Percentiles rank a stretch among this genome's conserved stretches.
These are phyloP conservation scores for Lasiommata megera DNA, from an alignment of 2,888 invertebrate genomes.

Conservation along the genomic window DNA sequence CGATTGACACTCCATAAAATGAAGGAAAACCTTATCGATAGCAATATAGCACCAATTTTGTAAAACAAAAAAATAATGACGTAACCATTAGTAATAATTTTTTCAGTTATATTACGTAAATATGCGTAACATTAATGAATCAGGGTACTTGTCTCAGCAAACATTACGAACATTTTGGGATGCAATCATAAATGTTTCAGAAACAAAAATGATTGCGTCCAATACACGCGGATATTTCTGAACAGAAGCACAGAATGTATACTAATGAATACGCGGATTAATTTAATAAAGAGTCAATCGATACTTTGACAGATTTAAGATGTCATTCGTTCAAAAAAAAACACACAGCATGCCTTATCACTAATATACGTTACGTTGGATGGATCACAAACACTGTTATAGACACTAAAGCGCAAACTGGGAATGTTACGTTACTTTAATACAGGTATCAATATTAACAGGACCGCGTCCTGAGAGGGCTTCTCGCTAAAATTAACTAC, in stretches of 20 bases:
- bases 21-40: slow-evolving; percentile 28
- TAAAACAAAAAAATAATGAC: slow-evolving; percentile 20
- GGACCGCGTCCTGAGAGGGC: slow-evolving; percentile 49
- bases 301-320: slow-evolving; percentile 39
- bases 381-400: slow-evolving; percentile 79
- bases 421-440: slow-evolving; percentile 75
- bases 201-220: no score
- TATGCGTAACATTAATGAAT: no score
- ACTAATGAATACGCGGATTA: neutral
- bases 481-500: slow-evolving; percentile 53
- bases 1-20: slow-evolving; percentile 51
- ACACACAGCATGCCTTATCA: slow-evolving; percentile 76
- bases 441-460: slow-evolving; percentile 77
- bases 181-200: no score
- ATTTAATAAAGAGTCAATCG: slow-evolving; percentile 58
- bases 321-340: slow-evolving; percentile 47
- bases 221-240: no score
- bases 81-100: neutral
- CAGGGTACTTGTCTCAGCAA: no score
- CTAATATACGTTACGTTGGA: slow-evolving; percentile 69
- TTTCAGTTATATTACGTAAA: no score
- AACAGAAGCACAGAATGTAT: neutral
- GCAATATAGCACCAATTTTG: slow-evolving; percentile 40
- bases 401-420: slow-evolving; percentile 74
- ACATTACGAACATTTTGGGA: no score